Conservation (phyloP, 2,888 invertebrate species). For the Formica aserva region DNA sequence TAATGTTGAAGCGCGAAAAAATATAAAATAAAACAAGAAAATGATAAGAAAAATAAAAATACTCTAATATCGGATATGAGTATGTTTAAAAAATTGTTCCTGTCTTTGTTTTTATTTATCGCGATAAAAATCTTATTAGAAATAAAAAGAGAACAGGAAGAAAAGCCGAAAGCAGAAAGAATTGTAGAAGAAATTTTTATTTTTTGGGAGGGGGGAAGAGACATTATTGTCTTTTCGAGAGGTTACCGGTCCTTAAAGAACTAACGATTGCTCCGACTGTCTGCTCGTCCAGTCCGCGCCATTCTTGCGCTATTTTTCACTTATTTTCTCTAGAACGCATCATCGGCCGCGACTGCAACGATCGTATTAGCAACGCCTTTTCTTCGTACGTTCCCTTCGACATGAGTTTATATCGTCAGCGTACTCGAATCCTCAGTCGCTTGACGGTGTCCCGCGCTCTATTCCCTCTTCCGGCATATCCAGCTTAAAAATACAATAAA, state of each 20-base stretch:
- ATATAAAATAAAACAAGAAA: background rate
- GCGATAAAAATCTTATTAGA: conserved; percentile 7
- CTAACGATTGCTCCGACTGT: conserved; percentile 21
- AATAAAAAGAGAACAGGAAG: background rate
- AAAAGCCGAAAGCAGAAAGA: background rate
- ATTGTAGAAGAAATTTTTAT: conserved; percentile 8
- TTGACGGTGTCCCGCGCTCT: background rate
- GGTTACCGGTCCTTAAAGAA: background rate
- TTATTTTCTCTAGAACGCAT: conserved; percentile 32
- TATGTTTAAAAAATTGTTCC: background rate
- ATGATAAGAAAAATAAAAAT: background rate
- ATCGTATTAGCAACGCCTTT: conserved; percentile 72
- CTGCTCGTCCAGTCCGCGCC: background rate
- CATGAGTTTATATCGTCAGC: conserved; percentile 70
- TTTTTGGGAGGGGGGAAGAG: background rate
- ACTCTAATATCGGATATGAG: background rate
- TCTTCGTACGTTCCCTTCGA: conserved; percentile 53
- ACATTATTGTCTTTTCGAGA: background rate
- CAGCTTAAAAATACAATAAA: conserved; percentile 76
- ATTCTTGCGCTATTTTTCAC: conserved; percentile 19
- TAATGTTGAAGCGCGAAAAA: background rate
- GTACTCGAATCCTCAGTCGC: conserved; percentile 50
- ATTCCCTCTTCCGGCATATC: conserved; percentile 38
- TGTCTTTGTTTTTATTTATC: background rate
- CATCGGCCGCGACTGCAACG: conserved; percentile 61